Evolutionary conservation across 1,140 invertebrate genomes (phyloP), one percentile per base, ranked within the genome.

Genomic region (Chironomus striatipennis): DNA sequence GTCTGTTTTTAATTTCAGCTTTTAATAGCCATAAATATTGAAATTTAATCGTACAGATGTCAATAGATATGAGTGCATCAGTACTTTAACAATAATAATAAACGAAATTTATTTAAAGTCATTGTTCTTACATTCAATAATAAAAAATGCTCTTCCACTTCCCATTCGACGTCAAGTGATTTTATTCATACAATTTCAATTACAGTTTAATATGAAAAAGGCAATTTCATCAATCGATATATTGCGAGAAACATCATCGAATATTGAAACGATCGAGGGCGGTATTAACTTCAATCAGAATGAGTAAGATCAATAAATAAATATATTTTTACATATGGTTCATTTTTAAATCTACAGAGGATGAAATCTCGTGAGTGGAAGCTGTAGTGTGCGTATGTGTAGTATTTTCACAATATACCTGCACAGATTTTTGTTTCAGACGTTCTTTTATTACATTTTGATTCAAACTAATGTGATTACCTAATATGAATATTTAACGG

Each of bases 331-430:
- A 57, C 47, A 57, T 57, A 57, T 57, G 47, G 47, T n/a, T 57
- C 47, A 57, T 34, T 34, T 34, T 34, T 34, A 15, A 57, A n/a
- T 12, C 47, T n/a, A n/a, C 47, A 15, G 4, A 47, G 15, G 8
- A 57, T 15, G n/a, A 12, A 57, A 57, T 57, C 47, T 57, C 12
- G 47, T 57, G 47, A 57, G n/a, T 57, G 12, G 12, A 57, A 57
- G n/a, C n/a, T 12, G 12, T 57, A 4, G n/a, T 15, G 12, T n/a
- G n/a, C n/a, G n/a, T 57, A n/a, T 57, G 47, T 57, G 47, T 57
- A n/a, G n/a, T 12, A n/a, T 57, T 57, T 57, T 57, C n/a, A 57
- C 47, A n/a, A 57, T 57, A 57, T 57, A 57, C 47, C 47, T 57
- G 47, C 47, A 57, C 12, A 15, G 12, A 15, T 4, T 57, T 57